phyloP scores from a whole-genome alignment of 2,888 invertebrate genomes.

The Malachius bipustulatus region DNA sequence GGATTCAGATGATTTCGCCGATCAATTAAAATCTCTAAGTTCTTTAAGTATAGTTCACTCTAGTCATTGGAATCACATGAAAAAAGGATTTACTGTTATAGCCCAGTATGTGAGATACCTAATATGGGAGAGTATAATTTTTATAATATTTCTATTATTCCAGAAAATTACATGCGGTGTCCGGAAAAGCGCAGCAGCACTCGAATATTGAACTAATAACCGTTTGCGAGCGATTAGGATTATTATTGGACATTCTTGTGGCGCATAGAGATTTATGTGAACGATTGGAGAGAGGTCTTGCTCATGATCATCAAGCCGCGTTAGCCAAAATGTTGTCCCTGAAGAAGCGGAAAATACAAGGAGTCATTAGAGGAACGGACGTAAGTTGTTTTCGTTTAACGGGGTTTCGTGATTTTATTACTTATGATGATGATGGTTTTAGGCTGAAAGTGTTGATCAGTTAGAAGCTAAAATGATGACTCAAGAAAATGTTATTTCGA shows the following conservation, averaged over 20 bases:
- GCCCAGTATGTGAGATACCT: slow-evolving; percentile 41
- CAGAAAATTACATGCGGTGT: slow-evolving; percentile 41
- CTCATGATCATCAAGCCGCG: slow-evolving; percentile 49
- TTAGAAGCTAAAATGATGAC: slow-evolving; percentile 49
- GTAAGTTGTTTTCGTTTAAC: slow-evolving; percentile 32
- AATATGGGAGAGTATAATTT: no score
- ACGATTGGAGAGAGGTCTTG: slow-evolving; percentile 47
- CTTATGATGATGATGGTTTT: slow-evolving; percentile 13
- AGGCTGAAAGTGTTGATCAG: slow-evolving; percentile 49
- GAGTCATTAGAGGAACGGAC: slow-evolving; percentile 48
- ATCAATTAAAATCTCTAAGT: slow-evolving; percentile 41
- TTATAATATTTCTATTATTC: slow-evolving; percentile 11
- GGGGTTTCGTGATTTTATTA: not conserved
- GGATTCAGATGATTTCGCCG: slow-evolving; percentile 44
- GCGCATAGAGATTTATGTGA: slow-evolving; percentile 48
- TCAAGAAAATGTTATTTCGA: slow-evolving; percentile 49
- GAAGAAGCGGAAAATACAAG: slow-evolving; percentile 51
- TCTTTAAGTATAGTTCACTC: slow-evolving; percentile 25
- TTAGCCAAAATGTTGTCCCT: slow-evolving; percentile 48
- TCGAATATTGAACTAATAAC: slow-evolving; percentile 43
- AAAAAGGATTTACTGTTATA: slow-evolving; percentile 41
- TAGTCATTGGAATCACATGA: slow-evolving; percentile 40
- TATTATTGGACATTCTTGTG: slow-evolving; percentile 42
- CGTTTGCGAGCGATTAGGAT: slow-evolving; percentile 43
- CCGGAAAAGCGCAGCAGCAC: slow-evolving; percentile 40